Evolutionary conservation across 1,140 invertebrate species (phyloP).

Genomic region (Dendrolimus punctatus): DNA sequence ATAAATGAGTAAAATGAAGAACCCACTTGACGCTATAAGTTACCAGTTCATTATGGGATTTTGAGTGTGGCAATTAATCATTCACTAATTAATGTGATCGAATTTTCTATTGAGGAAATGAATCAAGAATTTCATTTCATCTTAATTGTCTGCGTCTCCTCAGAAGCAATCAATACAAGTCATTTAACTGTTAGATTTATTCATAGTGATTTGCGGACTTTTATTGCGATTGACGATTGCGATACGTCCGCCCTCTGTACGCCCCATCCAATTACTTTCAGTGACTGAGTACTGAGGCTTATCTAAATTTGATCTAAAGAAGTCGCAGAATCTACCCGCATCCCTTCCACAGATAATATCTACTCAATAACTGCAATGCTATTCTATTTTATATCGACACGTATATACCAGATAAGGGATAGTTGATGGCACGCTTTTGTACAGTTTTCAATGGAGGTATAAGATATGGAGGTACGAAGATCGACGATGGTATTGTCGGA

Average conservation of each 20-base stretch:
- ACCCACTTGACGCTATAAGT: no score
- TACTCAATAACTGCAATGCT: conserved; percentile 19
- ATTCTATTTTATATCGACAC: conserved; percentile 43
- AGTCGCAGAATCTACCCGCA: conserved; percentile 29
- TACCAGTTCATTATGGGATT: no score
- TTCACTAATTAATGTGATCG: no score
- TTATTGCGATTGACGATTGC: conserved; percentile 53
- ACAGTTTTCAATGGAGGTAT: background rate
- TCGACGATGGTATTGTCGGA: conserved; percentile 7
- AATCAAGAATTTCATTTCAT: no score
- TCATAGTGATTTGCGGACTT: conserved; percentile 45
- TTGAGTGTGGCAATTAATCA: no score
- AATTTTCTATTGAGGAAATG: no score
- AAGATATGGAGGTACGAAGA: conserved; percentile 10
- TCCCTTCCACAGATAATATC: conserved; percentile 10
- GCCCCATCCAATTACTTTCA: conserved; percentile 57
- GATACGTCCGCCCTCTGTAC: conserved; percentile 35
- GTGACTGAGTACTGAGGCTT: conserved; percentile 26
- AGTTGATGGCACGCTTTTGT: background rate
- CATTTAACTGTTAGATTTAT: no score
- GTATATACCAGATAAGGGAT: conserved; percentile 17
- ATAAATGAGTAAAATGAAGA: no score
- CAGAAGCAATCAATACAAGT: background rate
- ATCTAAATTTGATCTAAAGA: conserved; percentile 61
- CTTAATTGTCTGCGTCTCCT: no score